Evolutionary conservation across 35 echinoderm and acorn worm species (phyloP).

Genomic region (Hemicentrotus pulcherrimus): DNA sequence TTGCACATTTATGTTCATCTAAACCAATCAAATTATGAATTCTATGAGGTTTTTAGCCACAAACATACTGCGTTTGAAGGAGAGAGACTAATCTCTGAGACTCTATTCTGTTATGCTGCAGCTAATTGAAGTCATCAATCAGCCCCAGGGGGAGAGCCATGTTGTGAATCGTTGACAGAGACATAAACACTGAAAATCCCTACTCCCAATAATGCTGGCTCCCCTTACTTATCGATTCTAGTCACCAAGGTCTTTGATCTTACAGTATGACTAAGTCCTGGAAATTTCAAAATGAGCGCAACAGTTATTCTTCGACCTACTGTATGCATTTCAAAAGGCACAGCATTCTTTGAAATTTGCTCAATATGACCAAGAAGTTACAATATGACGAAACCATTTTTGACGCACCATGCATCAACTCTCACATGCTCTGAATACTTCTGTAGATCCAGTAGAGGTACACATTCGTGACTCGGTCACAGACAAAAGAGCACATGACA

Average conservation of each 20-base stretch:
- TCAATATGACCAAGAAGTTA: too few species aligned
- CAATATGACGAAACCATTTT: not conserved
- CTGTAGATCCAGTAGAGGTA: not conserved
- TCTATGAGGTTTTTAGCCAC: not conserved
- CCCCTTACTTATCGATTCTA: slow-evolving; percentile 32
- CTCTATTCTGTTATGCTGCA: not conserved
- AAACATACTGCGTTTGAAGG: not conserved
- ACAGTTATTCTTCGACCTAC: not conserved
- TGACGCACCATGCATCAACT: not conserved
- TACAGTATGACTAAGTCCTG: not conserved
- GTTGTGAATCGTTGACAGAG: slow-evolving; percentile 29
- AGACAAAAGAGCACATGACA: not conserved
- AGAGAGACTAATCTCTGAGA: not conserved
- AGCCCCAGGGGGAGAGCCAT: slow-evolving; percentile 37
- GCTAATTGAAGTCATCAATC: slow-evolving; percentile 36
- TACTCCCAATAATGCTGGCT: not conserved
- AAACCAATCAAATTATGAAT: too few species aligned
- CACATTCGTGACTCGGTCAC: not conserved
- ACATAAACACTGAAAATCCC: slow-evolving; percentile 26
- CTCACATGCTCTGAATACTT: not conserved
- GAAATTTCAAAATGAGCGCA: not conserved
- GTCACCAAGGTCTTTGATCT: not conserved
- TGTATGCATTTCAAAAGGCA: not conserved
- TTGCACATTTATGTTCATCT: too few species aligned
- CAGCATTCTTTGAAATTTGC: slow-evolving; percentile 11